Evolutionary conservation across 1,140 invertebrate genomes (phyloP), one percentile per base, ranked within the genome.

Genomic region (Dendrolimus punctatus): DNA sequence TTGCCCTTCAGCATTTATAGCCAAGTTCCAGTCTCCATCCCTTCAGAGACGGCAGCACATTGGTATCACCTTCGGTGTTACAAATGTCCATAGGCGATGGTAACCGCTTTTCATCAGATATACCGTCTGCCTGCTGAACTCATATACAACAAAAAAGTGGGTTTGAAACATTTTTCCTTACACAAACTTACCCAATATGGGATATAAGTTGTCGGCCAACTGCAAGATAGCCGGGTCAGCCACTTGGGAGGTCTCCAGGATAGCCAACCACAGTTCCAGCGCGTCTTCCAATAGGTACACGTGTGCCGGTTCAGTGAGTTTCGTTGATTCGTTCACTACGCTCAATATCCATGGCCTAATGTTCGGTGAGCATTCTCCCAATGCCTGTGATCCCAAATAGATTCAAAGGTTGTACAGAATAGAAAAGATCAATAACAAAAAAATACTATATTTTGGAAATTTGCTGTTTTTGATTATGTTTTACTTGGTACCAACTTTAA

Each of bases 211-310:
- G 55, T 90, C 88, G 64, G 94, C 93, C 8, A 98, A 86, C 57
- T 91, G 88, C 64, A 97, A 84, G 42, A 96, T 88, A 6, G 78
- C 80, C 4, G 84, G 74, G 49, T 90, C 89, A 8, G 88, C 87
- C 0, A 88, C 90, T 40, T 91, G 80, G 0, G 77, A 71, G 0
- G 92, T 88, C 73, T 96, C 92, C 50, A 99, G 84, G 8, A 96
- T 90, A 4, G 93, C 92, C 49, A 93, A 87, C 96, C 97, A 98
- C 50, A 99, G 89, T 65, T 96, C 93, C 40, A 99, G 88, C 0
- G 95, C 96, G 86, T 99, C 97, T 84, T 98, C 96, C 60, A 97
- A 84, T 44, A 98, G 89, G 85, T 98, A 98, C 42, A 98, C 92
- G 76, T 96, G 93, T 8, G 92, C 92, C 41, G 91, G 91, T 76